Percentiles rank a stretch among this genome's conserved stretches.
phyloP scores from a whole-genome alignment of 2,888 invertebrate genomes.

The Iphiclides podalirius region DNA sequence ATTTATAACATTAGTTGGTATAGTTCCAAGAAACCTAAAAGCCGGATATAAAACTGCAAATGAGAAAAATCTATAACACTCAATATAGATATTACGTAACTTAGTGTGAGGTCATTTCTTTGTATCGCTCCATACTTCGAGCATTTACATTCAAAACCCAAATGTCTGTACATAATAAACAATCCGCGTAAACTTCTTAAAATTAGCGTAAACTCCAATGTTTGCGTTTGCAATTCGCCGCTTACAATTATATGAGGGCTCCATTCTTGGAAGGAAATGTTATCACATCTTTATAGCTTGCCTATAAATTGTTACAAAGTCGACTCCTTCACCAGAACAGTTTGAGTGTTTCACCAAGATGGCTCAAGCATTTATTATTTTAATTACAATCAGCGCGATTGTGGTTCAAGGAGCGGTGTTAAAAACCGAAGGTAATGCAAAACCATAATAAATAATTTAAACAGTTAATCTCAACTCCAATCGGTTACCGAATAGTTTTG shows the following conservation, averaged over 20 bases:
- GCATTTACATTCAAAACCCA: background rate
- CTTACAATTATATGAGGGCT: slow-evolving; percentile 33
- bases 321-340: slow-evolving; percentile 7
- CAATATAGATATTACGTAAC: slow-evolving; percentile 4
- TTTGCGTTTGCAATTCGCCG: slow-evolving; percentile 44
- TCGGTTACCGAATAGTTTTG: too few species aligned
- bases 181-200: slow-evolving; percentile 42
- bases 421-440: slow-evolving; percentile 27
- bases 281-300: slow-evolving; percentile 27
- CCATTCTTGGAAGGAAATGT: slow-evolving; percentile 53
- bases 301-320: slow-evolving; percentile 46
- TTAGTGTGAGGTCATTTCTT: slow-evolving; percentile 20
- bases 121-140: background rate
- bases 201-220: slow-evolving; percentile 38
- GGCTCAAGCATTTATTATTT: slow-evolving; percentile 32
- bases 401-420: slow-evolving; percentile 40
- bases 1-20: too few species aligned
- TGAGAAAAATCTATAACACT: background rate
- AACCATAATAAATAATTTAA: too few species aligned
- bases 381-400: slow-evolving; percentile 37
- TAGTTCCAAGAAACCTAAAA: too few species aligned
- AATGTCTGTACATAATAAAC: slow-evolving; percentile 20
- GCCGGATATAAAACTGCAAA: background rate
- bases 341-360: slow-evolving; percentile 35
- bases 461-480: too few species aligned